phyloP scores from a whole-genome alignment of 2,113 vertebrate species.

The Zapornia atra region DNA sequence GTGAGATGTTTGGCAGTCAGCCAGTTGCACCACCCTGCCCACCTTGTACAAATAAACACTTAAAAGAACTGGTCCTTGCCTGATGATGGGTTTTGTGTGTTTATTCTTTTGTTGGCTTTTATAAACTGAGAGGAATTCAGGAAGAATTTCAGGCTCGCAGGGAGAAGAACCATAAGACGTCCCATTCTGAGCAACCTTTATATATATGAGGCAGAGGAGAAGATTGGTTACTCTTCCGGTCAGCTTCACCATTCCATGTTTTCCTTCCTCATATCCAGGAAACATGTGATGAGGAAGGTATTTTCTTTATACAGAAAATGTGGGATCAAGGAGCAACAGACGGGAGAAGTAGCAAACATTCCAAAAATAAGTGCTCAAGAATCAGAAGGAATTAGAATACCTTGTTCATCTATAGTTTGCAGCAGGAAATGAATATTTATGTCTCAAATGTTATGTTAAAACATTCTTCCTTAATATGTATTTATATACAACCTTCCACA shows the following conservation, averaged over 20 bases:
- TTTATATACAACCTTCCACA: constrained; percentile 67
- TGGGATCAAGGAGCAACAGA: constrained; percentile 19
- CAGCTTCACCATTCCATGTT: neutral
- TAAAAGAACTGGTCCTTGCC: neutral
- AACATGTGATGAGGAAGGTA: neutral
- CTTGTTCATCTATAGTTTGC: constrained; percentile 59
- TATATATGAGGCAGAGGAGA: neutral
- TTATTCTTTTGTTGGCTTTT: neutral
- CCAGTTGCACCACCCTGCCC: neutral
- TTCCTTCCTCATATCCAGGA: neutral
- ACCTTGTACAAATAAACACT: neutral
- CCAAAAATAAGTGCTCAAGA: constrained; percentile 21
- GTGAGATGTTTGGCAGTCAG: neutral
- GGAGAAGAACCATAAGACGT: neutral
- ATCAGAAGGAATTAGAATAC: constrained; percentile 42
- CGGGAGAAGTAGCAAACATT: neutral
- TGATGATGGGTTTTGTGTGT: neutral
- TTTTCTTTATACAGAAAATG: neutral
- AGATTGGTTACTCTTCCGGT: neutral
- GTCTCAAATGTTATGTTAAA: constrained; percentile 65
- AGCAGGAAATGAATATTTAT: constrained; percentile 68
- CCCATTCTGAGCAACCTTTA: neutral
- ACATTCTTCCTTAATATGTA: constrained; percentile 63
- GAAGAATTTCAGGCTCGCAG: neutral
- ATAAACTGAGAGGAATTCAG: neutral